Evolutionary conservation across 2,888 invertebrate species (phyloP).

Genomic region (Heliconius ethilla): DNA sequence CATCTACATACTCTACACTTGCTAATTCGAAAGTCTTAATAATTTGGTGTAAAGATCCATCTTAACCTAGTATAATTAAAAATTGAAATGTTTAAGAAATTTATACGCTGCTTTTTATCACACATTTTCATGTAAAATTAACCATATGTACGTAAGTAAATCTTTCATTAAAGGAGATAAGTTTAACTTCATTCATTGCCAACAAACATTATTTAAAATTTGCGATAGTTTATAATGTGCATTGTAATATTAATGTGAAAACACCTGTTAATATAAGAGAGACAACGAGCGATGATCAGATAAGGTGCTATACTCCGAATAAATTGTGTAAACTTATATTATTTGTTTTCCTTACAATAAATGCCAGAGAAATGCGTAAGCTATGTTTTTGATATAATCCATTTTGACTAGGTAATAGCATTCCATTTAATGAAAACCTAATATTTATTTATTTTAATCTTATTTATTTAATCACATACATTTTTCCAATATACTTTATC

Average conservation of each 20-base stretch:
- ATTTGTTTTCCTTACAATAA: slow-evolving; percentile 32
- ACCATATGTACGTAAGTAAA: slow-evolving; percentile 30
- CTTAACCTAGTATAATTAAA: slow-evolving; percentile 59
- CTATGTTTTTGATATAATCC: slow-evolving; percentile 16
- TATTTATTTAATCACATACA: slow-evolving; percentile 27
- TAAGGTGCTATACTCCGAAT: slow-evolving; percentile 27
- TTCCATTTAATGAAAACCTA: slow-evolving; percentile 24
- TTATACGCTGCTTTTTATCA: slow-evolving; percentile 39
- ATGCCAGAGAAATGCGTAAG: slow-evolving; percentile 40
- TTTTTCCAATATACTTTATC: slow-evolving; percentile 25
- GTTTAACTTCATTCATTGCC: slow-evolving; percentile 31
- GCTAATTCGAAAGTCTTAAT: slow-evolving; percentile 74
- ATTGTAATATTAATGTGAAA: slow-evolving; percentile 33
- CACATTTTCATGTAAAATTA: slow-evolving; percentile 41
- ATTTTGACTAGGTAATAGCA: slow-evolving; percentile 17
- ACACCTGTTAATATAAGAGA: slow-evolving; percentile 28
- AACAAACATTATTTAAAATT: slow-evolving; percentile 32
- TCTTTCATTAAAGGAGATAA: slow-evolving; percentile 35
- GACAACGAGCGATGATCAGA: slow-evolving; percentile 24
- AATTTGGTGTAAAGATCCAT: slow-evolving; percentile 81
- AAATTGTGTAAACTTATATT: slow-evolving; percentile 27
- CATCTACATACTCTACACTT: slow-evolving; percentile 71
- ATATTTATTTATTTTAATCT: slow-evolving; percentile 23
- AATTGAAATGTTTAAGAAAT: slow-evolving; percentile 37
- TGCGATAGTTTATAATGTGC: slow-evolving; percentile 32